Conservation (phyloP, 2,113 vertebrate genomes). For the Corythaeola cristata region DNA sequence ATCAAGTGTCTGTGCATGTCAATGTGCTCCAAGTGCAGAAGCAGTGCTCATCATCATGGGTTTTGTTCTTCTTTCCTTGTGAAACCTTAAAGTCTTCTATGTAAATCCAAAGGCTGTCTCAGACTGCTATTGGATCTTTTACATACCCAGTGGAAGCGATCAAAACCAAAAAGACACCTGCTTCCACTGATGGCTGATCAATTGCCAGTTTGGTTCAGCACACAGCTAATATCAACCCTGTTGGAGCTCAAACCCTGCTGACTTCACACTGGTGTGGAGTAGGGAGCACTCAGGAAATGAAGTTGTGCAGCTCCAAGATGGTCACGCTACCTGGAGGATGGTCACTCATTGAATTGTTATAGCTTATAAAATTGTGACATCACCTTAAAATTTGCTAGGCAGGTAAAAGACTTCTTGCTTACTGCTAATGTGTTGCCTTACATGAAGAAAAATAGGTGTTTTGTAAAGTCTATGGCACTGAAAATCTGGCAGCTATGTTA, state of each 20-base stretch:
- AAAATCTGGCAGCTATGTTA: not conserved
- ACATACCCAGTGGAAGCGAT: not conserved
- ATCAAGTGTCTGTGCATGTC: not conserved
- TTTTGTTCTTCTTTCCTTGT: not conserved
- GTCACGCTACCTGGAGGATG: not conserved
- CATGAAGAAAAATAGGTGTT: not conserved
- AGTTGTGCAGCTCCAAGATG: not conserved
- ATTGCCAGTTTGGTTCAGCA: not conserved
- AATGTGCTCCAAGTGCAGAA: not conserved
- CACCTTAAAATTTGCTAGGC: not conserved
- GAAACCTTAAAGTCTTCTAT: not conserved
- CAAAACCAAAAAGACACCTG: not conserved
- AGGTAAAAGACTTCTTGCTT: not conserved
- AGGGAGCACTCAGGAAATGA: not conserved
- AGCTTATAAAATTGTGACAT: not conserved
- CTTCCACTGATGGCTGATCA: not conserved
- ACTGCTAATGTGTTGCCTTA: not conserved
- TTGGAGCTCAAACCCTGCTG: not conserved
- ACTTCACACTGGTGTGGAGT: not conserved
- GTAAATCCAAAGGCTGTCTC: not conserved
- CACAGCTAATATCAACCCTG: not conserved
- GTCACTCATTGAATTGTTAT: not conserved
- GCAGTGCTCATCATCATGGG: not conserved
- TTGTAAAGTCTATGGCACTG: not conserved
- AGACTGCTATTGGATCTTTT: not conserved